Base-by-base conservation (phyloP, 2,113 vertebrate genomes). In the Empidonax traillii region DNA sequence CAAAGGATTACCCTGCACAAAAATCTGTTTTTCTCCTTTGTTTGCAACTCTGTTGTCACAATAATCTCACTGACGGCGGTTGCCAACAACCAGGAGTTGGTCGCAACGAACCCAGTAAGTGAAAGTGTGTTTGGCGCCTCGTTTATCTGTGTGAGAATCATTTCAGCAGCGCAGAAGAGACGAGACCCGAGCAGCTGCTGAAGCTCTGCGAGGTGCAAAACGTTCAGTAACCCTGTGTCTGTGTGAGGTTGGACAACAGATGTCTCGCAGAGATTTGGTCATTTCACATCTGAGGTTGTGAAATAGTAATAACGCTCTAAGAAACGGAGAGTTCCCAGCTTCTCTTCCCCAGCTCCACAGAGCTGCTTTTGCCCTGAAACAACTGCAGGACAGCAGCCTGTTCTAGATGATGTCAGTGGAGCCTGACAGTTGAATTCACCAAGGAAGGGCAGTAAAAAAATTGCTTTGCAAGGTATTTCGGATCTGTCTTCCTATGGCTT, bases 1-100 rank as follows among this genome's bases (percentile, higher is more conserved):
- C 99, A 99, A 66, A 98, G 99, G 98, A 99, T 99, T 95, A 99
- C 99, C 6, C 98, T 99, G 66, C 99, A 99, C 95, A 99, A 99
- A 98, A 99, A 99, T 96, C 98, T 99, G 33, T 99, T 99, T 97
- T 99, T 99, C 95, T 99, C 99, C 47, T 99, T 99, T 61, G 98
- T 99, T 65, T 98, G 99, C 85, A 99, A 99, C 97, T 99, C 99
- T 20, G 77, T 99, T 79, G 98, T 99, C 87, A 99, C 99, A 30
- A 99, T 99, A 87, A 98, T 99, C 96, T 99, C 97, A 55, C 96
- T 99, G 91, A 99, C 98, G 2, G 99, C 98, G 1, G 98, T 99
- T 90, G 99, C 99, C 79, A 99, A 99, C 97, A 99, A 99, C 94
- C 98, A 99, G 96, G 97, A 99, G 55, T 80, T 99, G 76, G 98